Percentiles rank a stretch among this genome's conserved stretches.
Evolutionary conservation across 2,113 vertebrate genomes (phyloP).

Genomic region (Amazona vittata): DNA sequence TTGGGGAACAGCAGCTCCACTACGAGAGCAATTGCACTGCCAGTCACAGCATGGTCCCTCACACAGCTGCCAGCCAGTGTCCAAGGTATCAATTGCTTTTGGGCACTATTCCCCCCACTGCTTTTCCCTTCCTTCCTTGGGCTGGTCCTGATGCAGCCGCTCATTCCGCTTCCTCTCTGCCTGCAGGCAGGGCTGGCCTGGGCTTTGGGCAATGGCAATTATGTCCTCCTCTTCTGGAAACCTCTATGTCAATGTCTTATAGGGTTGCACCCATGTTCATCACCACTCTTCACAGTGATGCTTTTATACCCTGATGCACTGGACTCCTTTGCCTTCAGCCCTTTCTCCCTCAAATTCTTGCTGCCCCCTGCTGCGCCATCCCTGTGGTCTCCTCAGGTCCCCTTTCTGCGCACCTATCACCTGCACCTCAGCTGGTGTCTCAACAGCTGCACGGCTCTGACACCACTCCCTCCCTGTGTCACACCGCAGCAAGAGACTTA

Average conservation of each 20-base stretch:
- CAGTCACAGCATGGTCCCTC: background rate
- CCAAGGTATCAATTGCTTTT: background rate
- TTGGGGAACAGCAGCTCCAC: background rate
- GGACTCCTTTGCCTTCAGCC: background rate
- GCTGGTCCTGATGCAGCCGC: background rate
- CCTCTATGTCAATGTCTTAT: background rate
- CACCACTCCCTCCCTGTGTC: background rate
- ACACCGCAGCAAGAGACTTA: background rate
- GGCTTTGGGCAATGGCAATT: background rate
- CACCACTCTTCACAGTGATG: accelerated
- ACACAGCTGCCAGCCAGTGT: background rate
- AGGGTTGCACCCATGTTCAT: background rate
- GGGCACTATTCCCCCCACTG: background rate
- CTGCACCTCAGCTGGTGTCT: accelerated
- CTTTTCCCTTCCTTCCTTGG: background rate
- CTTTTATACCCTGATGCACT: background rate
- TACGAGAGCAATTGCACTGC: background rate
- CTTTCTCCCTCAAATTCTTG: background rate
- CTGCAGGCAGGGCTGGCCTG: background rate
- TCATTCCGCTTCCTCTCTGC: background rate
- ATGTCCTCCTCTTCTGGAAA: background rate
- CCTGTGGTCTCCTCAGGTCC: background rate
- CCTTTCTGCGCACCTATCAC: background rate
- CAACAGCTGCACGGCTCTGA: accelerated
- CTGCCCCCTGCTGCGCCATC: accelerated